Evolutionary conservation across 2,888 invertebrate genomes (phyloP).

Genomic region (Conus canariensis): DNA sequence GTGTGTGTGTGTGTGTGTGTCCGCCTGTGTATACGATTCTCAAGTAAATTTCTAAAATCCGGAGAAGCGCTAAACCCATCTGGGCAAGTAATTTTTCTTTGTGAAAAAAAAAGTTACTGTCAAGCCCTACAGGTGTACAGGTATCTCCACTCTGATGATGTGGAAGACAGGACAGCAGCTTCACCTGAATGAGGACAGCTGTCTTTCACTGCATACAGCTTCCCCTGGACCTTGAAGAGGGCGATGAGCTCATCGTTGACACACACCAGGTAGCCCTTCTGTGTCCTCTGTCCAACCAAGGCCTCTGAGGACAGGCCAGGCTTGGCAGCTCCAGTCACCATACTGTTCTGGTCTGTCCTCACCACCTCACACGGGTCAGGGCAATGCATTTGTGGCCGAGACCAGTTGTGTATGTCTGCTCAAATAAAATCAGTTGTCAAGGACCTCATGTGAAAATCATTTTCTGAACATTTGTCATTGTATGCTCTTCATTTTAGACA

Average conservation of each 20-base stretch:
- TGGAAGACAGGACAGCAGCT: neutral
- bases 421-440: no score
- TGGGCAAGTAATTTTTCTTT: no score
- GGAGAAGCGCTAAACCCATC: no score
- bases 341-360: neutral
- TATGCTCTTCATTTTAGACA: no score
- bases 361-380: neutral
- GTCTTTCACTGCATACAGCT: slow-evolving; percentile 71
- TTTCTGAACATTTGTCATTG: no score
- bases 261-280: slow-evolving; percentile 20
- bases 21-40: no score
- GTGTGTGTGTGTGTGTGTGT: no score
- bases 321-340: neutral
- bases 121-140: no score
- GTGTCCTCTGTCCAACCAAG: neutral
- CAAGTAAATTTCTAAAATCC: no score
- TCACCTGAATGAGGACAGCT: slow-evolving; percentile 75
- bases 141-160: no score
- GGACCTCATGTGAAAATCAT: no score
- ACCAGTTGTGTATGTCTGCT: neutral
- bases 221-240: slow-evolving; percentile 63
- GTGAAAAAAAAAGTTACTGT: no score
- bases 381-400: neutral
- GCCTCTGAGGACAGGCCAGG: neutral
- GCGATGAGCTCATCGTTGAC: slow-evolving; percentile 70